A percentile compares a stretch with the other conserved stretches of the same genome.
phyloP scores from a whole-genome alignment of 2,797 vertebrate genomes.

The Hapalemur alaotrensis region DNA sequence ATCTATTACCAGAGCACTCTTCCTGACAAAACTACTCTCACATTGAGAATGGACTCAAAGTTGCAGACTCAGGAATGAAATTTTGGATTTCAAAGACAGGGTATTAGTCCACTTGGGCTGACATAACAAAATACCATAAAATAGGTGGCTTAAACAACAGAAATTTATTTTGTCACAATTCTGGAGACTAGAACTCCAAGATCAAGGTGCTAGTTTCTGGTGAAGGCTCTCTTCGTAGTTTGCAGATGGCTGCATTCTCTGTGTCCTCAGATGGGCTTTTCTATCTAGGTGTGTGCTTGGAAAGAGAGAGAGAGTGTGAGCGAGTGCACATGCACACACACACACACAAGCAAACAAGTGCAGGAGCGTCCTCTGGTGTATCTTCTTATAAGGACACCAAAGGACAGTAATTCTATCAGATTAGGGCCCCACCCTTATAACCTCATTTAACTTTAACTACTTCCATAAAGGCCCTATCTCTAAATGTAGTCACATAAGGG shows the following conservation, averaged over 20 bases:
- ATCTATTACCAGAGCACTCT: neutral
- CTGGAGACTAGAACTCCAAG: neutral
- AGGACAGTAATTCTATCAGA: neutral
- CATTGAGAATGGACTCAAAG: neutral
- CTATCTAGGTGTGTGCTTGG: neutral
- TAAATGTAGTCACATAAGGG: neutral
- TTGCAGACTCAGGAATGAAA: neutral
- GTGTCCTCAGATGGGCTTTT: neutral
- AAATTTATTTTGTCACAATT: neutral
- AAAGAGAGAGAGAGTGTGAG: neutral
- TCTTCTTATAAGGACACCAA: neutral
- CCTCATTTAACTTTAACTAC: neutral
- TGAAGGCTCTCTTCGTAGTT: neutral
- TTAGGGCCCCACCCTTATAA: neutral
- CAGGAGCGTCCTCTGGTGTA: neutral
- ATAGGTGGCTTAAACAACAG: neutral
- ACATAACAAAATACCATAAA: neutral
- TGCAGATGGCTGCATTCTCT: neutral
- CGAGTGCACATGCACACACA: no score
- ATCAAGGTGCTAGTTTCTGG: neutral
- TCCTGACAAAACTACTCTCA: neutral
- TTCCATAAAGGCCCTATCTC: neutral
- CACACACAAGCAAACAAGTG: neutral
- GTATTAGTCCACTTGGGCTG: neutral
- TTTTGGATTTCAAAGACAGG: neutral